A percentile compares a stretch with the other conserved stretches of the same genome.
These are phyloP conservation scores for Daphoenositta chrysoptera DNA, from an alignment of 2,113 vertebrate species.

Conservation along the genomic window DNA sequence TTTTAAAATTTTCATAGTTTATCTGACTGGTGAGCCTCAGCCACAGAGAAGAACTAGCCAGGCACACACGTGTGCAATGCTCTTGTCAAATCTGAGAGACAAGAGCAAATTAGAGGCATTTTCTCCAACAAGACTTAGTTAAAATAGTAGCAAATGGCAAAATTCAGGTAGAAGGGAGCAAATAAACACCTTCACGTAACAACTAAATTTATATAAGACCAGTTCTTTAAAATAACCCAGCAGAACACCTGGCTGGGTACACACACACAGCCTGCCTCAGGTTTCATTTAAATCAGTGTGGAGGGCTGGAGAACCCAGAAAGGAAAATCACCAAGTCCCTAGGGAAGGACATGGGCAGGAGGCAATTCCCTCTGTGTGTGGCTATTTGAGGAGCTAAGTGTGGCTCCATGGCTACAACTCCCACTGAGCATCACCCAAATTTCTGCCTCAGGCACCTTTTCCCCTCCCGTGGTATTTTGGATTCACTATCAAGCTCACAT, in stretches of 20 bases:
- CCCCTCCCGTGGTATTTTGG: accelerated
- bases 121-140: not conserved
- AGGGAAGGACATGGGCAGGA: not conserved
- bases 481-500: not conserved
- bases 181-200: not conserved
- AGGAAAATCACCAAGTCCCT: accelerated
- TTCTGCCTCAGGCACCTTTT: not conserved
- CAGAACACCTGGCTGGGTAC: not conserved
- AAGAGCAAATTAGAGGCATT: not conserved
- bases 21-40: not conserved
- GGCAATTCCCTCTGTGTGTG: not conserved
- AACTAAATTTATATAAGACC: not conserved
- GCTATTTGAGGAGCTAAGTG: accelerated
- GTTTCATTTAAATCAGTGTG: not conserved
- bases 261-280: not conserved
- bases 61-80: accelerated
- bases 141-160: not conserved
- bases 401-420: not conserved
- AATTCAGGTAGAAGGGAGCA: not conserved
- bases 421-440: not conserved
- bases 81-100: not conserved
- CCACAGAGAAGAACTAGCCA: not conserved
- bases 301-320: not conserved
- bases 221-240: not conserved
- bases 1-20: not conserved